Conservation (phyloP, 2,113 vertebrate genomes). For the zebrafish (Danio rerio) region DNA sequence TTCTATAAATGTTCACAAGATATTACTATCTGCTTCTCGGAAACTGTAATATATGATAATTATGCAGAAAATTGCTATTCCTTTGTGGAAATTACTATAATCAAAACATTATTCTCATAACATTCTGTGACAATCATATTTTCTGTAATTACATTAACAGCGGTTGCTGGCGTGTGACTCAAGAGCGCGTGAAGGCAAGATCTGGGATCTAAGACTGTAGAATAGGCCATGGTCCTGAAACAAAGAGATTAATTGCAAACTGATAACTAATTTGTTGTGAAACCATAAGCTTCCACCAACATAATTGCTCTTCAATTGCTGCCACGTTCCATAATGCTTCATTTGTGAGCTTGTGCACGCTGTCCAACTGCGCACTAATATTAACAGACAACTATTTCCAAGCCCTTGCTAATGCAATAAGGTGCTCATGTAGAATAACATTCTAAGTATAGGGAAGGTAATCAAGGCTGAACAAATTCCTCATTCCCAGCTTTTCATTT, state of each 20-base stretch:
- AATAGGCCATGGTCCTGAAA: conserved; percentile 10
- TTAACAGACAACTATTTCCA: conserved; percentile 41
- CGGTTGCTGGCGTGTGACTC: not conserved
- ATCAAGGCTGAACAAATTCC: conserved; percentile 36
- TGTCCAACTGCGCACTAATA: conserved; percentile 19
- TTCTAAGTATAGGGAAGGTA: conserved; percentile 32
- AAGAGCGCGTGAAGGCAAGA: conserved; percentile 13
- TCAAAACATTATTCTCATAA: conserved; percentile 38
- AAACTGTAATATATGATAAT: conserved; percentile 35
- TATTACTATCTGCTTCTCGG: conserved; percentile 21
- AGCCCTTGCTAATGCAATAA: conserved; percentile 38
- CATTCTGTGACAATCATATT: conserved; percentile 31
- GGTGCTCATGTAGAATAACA: conserved; percentile 27
- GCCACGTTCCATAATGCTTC: conserved; percentile 42
- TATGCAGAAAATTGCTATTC: conserved; percentile 20
- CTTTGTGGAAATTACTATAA: conserved; percentile 23
- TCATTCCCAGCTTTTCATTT: conserved; percentile 37
- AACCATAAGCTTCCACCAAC: conserved; percentile 36
- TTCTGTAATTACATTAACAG: conserved; percentile 40
- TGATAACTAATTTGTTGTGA: conserved; percentile 48
- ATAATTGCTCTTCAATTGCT: conserved; percentile 42
- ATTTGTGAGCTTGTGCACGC: conserved; percentile 5
- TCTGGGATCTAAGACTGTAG: conserved; percentile 2
- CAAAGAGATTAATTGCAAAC: conserved; percentile 43
- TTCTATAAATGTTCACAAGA: not conserved